Conservation (phyloP, 37 sponge, comb jelly and placozoan species). For the Hexactinellida sp. region DNA sequence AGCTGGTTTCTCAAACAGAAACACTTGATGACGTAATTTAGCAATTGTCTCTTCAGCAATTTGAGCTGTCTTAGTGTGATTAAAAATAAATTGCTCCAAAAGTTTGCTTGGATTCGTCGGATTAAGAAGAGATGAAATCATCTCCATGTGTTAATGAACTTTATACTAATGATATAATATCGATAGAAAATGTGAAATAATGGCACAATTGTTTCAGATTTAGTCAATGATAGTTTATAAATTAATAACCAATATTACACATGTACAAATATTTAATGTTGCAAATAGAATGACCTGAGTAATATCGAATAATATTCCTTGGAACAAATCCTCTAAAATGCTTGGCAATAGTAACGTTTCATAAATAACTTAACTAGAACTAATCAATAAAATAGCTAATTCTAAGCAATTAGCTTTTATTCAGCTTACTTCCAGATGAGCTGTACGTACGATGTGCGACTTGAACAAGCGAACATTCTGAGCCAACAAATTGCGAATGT, state of each 20-base stretch:
- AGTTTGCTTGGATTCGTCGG: neutral
- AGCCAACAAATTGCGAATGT: neutral
- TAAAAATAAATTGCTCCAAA: neutral
- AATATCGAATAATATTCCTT: too few species aligned
- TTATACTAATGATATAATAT: neutral
- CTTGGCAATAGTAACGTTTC: too few species aligned
- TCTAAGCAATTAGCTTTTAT: neutral
- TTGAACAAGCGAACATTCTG: neutral
- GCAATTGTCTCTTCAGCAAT: neutral
- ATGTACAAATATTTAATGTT: too few species aligned
- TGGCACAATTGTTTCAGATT: neutral
- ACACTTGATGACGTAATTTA: neutral
- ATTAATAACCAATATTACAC: too few species aligned
- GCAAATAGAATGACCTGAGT: too few species aligned
- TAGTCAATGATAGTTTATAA: too few species aligned
- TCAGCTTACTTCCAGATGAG: constrained; percentile 8
- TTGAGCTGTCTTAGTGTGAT: neutral
- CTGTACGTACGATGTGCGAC: neutral
- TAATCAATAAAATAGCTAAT: neutral
- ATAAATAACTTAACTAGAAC: too few species aligned
- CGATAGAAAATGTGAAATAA: neutral
- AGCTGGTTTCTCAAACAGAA: neutral
- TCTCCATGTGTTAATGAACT: neutral
- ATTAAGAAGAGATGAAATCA: neutral
- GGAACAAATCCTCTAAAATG: too few species aligned